Evolutionary conservation across 2,113 vertebrate species (phyloP), one percentile per base, ranked within the genome.

Genomic region (Chroicocephalus ridibundus): DNA sequence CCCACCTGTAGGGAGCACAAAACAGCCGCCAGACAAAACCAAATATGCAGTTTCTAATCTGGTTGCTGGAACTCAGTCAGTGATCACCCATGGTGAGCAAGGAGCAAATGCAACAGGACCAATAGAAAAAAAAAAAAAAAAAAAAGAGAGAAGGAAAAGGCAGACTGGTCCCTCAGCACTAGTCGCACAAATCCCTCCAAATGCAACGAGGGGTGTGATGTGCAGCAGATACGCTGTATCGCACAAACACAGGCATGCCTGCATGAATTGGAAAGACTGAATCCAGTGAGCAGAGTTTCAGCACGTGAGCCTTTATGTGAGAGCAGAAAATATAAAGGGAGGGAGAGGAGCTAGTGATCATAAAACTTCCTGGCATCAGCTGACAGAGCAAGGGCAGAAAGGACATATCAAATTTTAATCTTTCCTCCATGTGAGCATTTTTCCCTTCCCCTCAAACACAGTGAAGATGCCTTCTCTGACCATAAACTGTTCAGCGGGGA

Each of bases 151-250:
- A 14, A 31, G 4, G 11, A 44, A 86, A 79, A 86, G 12, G 46
- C 34, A 0, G 32, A 29, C 47, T n/a, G 13, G 38, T 78, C 47
- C 65, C 61, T 44, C 66, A 92, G 61, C 88, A 62, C 52, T 38
- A 31, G 42, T 62, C 17, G 10, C 22, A 10, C 61, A 94, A 90
- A 94, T 95, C 91, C 58, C 81, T 89, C 74, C 89, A 91, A 91
- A 93, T 21, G 42, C 2, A 0, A 72, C 15, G 9, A 87, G 58
- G 24, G 65, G 58, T 47, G 81, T 90, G 86, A 97, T 91, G 75
- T 74, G 75, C 93, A 90, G 93, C 71, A 96, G 90, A 95, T 94
- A 94, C 0, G 31, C 92, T 94, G 90, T 94, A 96, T 96, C 87
- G 3, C 87, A 80, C 90, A 82, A 71, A 58, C 47, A 70, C 78